A percentile compares a stretch with the other conserved stretches of the same genome.
Conservation (phyloP, 2,113 vertebrate species). For the Stercorarius parasiticus region DNA sequence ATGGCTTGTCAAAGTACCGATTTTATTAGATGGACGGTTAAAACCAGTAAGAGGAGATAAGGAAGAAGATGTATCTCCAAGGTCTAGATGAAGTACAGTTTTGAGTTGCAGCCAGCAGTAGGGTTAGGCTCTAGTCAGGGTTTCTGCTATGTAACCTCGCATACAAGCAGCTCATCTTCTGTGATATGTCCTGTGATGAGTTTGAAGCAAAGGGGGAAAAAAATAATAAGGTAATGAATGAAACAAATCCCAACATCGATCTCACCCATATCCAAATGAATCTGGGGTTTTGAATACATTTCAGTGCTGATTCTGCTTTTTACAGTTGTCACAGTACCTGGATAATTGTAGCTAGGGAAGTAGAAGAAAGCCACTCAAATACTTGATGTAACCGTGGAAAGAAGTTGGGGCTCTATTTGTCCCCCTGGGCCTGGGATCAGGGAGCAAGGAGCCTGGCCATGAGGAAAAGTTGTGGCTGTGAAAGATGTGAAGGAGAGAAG, state of each 20-base stretch:
- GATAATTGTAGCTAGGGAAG: not conserved
- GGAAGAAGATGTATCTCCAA: not conserved
- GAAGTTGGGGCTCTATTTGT: not conserved
- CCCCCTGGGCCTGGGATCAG: not conserved
- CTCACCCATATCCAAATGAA: not conserved
- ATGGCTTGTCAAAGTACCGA: not conserved
- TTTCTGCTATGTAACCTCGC: not conserved
- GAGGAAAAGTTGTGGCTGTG: not conserved
- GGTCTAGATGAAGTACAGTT: not conserved
- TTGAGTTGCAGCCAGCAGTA: not conserved
- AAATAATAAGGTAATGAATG: not conserved
- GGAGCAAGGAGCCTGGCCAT: accelerated
- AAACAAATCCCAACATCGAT: not conserved
- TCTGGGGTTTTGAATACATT: not conserved
- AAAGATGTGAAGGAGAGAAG: not conserved
- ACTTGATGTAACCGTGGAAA: not conserved
- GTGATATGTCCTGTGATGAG: not conserved
- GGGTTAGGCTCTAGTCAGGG: not conserved
- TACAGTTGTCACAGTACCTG: not conserved
- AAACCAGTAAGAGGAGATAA: not conserved
- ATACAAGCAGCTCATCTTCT: not conserved
- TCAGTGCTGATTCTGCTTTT: not conserved
- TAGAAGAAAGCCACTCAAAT: not conserved
- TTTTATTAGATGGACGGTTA: not conserved
- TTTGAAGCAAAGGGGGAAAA: not conserved